Base-by-base conservation (phyloP, 1,140 invertebrate genomes). In the Drosophila athabasca region DNA sequence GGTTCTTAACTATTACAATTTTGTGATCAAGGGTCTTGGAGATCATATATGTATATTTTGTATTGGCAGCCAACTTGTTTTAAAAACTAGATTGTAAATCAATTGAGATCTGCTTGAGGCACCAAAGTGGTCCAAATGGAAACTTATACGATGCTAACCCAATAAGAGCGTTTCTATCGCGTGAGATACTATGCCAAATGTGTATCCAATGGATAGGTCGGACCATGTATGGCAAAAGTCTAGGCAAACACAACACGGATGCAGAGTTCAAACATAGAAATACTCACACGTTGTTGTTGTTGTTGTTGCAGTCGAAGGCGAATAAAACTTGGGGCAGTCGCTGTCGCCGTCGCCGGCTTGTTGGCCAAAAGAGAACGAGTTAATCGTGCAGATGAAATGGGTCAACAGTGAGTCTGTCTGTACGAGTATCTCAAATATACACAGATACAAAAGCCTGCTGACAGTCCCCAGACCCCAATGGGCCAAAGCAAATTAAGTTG, bases 371-470 rank as follows among this genome's bases (percentile, higher is more conserved):
- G 29, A 60, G 59, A 74, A 81, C 74, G 41, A 87, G 74, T 81
- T 78, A 82, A 78, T 71, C 69, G 45, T 68, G 62, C 74, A 67
- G 54, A 64, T 77, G 62, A 87, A 85, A 70, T 87, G 77, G 78
- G 82, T 78, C 78, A 87, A 78, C 64, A 79, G 44, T 68, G 76
- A 17, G 17, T n/a, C 49, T 24, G 24, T 58, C 13, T 46, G 39
- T 52, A 17, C 11, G 13, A 59, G 53, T 65, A 54, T 43, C 52
- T 45, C 31, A 46, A 39, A 76, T 26, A 62, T 57, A 70, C 58
- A 70, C 49, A 59, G 43, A 64, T 53, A 51, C 35, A 60, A 51
- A 48, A 22, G 17, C 62, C 17, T 39, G 53, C 24, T 51, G 62
- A 61, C 50, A 55, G 54, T 29, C 11, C 13, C 26, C 9, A 15